These are phyloP conservation scores for Nomada goodeniana DNA, from an alignment of 2,888 invertebrate genomes.

Conservation along the genomic window DNA sequence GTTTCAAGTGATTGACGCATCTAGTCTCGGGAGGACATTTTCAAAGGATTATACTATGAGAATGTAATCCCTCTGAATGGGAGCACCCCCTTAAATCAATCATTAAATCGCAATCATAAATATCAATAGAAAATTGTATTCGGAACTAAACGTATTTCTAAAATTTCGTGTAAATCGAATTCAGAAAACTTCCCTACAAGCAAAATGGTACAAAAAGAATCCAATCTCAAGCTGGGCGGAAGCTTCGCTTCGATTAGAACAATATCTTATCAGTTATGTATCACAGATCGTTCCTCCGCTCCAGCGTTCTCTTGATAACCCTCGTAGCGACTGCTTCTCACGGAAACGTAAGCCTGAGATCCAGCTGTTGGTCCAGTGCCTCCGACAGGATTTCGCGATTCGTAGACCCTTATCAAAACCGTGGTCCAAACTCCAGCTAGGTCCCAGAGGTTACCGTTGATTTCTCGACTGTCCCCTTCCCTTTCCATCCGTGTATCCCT, in stretches of 20 bases:
- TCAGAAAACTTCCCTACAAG: too few species aligned
- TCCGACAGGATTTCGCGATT: slow-evolving; percentile 56
- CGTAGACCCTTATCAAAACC: slow-evolving; percentile 72
- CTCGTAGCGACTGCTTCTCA: slow-evolving; percentile 22
- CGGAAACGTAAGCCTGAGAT: slow-evolving; percentile 53
- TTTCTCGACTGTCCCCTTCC: slow-evolving; percentile 36
- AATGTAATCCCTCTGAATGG: too few species aligned
- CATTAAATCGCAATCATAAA: too few species aligned
- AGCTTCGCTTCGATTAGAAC: not conserved
- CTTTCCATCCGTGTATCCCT: slow-evolving; percentile 33
- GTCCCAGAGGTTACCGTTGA: slow-evolving; percentile 57
- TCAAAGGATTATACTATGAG: too few species aligned
- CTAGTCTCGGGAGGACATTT: too few species aligned
- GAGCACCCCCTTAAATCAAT: too few species aligned
- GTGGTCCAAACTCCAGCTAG: slow-evolving; percentile 53
- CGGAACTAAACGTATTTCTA: too few species aligned
- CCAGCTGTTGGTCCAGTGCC: slow-evolving; percentile 51
- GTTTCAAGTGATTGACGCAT: too few species aligned
- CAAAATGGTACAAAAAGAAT: not conserved
- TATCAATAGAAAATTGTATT: too few species aligned
- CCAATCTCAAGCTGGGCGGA: not conserved
- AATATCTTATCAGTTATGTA: slow-evolving; percentile 21
- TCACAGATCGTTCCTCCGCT: slow-evolving; percentile 10
- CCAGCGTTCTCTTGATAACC: not conserved
- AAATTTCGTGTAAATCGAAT: too few species aligned